These are phyloP conservation scores for Grus americana DNA, from an alignment of 2,113 vertebrate genomes.

Conservation along the genomic window DNA sequence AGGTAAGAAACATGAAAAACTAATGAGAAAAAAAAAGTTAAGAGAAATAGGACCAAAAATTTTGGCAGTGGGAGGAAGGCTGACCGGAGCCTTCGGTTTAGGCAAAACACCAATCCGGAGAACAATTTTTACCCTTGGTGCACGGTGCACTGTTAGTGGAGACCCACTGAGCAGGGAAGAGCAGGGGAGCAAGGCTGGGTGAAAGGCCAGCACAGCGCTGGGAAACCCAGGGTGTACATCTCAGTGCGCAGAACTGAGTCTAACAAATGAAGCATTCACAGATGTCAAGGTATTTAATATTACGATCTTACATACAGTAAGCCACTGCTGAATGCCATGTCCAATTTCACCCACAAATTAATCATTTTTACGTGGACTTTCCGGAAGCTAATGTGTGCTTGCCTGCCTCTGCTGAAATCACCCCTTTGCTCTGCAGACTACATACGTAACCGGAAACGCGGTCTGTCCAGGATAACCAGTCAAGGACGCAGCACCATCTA, in stretches of 20 bases:
- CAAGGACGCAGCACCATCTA: neutral
- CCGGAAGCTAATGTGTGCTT: rapidly evolving
- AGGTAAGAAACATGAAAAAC: neutral
- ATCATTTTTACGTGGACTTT: neutral
- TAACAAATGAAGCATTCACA: neutral
- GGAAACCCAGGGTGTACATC: neutral
- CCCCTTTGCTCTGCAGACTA: neutral
- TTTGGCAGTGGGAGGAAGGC: neutral
- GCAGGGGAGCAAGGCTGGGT: neutral
- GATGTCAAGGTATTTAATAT: neutral
- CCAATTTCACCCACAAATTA: neutral
- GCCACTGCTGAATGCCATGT: neutral
- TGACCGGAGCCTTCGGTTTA: neutral
- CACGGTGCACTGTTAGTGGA: rapidly evolving
- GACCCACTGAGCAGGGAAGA: rapidly evolving
- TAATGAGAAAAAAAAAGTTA: neutral
- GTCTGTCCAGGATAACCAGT: neutral
- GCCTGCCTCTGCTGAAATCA: neutral
- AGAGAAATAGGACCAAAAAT: neutral
- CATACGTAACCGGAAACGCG: rapidly evolving
- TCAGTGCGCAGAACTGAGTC: neutral
- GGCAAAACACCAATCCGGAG: neutral
- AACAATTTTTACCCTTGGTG: neutral
- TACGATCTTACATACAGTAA: neutral
- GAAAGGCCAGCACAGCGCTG: neutral